phyloP scores from a whole-genome alignment of 2,888 invertebrate species.

The Tipula vernalis region DNA sequence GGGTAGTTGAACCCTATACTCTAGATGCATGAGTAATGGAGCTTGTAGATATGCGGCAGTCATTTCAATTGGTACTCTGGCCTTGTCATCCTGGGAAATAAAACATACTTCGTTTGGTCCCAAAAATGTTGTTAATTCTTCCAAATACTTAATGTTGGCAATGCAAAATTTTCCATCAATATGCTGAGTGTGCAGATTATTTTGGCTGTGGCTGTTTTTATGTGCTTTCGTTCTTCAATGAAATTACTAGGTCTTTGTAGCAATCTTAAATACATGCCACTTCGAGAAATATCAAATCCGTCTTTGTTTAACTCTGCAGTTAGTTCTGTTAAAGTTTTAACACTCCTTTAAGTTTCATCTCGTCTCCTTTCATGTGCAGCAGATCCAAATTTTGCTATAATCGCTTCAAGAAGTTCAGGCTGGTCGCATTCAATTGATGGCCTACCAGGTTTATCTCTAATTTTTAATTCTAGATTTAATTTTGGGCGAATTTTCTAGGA shows the following conservation, averaged over 20 bases:
- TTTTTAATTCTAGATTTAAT: no score
- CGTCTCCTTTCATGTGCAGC: no score
- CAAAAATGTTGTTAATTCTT: no score
- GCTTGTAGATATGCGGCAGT: neutral
- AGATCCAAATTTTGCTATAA: no score
- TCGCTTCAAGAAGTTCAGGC: no score
- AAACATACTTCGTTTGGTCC: conserved; percentile 5
- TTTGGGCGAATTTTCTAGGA: no score
- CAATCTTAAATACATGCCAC: neutral
- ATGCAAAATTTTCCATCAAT: neutral
- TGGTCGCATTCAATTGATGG: no score
- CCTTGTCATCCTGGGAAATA: neutral
- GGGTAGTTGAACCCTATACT: neutral
- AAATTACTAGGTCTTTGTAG: neutral
- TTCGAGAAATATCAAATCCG: no score
- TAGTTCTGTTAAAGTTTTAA: no score
- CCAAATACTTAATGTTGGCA: neutral
- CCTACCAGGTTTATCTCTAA: no score
- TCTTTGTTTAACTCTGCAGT: no score
- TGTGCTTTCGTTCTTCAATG: neutral
- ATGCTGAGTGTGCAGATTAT: neutral
- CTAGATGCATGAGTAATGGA: neutral
- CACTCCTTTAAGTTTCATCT: no score
- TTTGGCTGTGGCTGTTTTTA: neutral
- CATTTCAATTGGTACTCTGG: neutral